Evolutionary conservation across 2,888 invertebrate genomes (phyloP).

Genomic region (Drosophila mercatorum): DNA sequence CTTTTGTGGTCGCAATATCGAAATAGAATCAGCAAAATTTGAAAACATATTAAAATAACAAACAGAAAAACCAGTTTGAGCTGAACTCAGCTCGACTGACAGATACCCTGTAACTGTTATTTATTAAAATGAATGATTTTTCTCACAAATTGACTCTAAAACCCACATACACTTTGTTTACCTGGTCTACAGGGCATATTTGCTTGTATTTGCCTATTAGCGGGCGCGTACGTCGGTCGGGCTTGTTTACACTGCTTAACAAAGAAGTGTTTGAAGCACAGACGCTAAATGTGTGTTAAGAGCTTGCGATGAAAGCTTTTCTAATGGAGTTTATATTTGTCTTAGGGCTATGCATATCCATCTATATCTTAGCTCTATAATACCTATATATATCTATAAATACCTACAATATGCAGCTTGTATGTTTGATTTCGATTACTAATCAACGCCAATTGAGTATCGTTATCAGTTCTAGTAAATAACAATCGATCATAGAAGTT

Average conservation of each 20-base stretch:
- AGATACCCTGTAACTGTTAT: neutral
- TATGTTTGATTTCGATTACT: neutral
- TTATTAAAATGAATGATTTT: neutral
- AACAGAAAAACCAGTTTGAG: neutral
- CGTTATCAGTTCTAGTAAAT: neutral
- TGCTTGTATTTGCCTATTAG: neutral
- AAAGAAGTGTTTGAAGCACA: neutral
- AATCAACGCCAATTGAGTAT: neutral
- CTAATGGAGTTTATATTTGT: neutral
- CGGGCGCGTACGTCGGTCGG: constrained; percentile 7
- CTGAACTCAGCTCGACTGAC: neutral
- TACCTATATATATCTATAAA: neutral
- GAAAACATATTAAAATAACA: neutral
- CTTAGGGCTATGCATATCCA: too few relatives aligned
- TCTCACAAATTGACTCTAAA: neutral
- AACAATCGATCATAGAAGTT: neutral
- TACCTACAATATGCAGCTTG: neutral
- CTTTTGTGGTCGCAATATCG: neutral
- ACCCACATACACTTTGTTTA: neutral
- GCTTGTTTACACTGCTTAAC: neutral
- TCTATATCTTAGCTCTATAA: too few relatives aligned
- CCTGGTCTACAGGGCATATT: neutral
- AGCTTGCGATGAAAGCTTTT: neutral
- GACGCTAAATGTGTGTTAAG: too few relatives aligned
- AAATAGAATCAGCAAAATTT: constrained; percentile 4